phyloP scores from a whole-genome alignment of 1,140 invertebrate genomes.

The Lethrus apterus region DNA sequence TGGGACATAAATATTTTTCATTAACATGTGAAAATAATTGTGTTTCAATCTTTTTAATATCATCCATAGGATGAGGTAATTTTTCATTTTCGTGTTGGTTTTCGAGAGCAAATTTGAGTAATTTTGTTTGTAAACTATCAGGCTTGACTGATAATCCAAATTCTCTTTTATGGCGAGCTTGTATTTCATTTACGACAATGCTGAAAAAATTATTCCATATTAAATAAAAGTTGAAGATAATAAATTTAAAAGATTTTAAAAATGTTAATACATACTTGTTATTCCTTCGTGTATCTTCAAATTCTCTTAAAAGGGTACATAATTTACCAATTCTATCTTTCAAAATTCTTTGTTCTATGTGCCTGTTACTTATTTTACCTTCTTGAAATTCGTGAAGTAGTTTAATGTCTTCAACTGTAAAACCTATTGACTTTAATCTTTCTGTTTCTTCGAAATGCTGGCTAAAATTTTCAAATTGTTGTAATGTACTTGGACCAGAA shows the following conservation, averaged over 20 bases:
- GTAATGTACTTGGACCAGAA: conserved; percentile 24
- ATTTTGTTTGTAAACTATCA: conserved; percentile 29
- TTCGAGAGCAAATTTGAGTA: conserved; percentile 30
- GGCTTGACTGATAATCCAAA: conserved; percentile 26
- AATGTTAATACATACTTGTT: neutral
- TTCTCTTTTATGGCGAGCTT: conserved; percentile 16
- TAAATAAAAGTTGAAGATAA: neutral
- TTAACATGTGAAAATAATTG: conserved; percentile 15
- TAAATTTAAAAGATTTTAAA: neutral
- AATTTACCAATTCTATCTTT: conserved; percentile 12
- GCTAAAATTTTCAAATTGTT: conserved; percentile 23
- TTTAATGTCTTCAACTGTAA: conserved; percentile 28
- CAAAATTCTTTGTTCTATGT: conserved; percentile 24
- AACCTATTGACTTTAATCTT: conserved; percentile 23
- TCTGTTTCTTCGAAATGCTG: conserved; percentile 21
- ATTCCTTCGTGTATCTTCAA: neutral
- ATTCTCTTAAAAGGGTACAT: neutral
- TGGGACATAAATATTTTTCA: conserved; percentile 13
- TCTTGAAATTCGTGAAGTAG: conserved; percentile 20
- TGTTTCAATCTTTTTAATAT: conserved; percentile 33
- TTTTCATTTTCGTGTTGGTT: conserved; percentile 16
- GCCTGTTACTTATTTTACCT: conserved; percentile 16
- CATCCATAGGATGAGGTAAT: conserved; percentile 32
- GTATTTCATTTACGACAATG: too few relatives aligned
- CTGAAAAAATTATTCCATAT: neutral